Base-by-base conservation (phyloP, 2,113 vertebrate genomes). In the Nanger granti region DNA sequence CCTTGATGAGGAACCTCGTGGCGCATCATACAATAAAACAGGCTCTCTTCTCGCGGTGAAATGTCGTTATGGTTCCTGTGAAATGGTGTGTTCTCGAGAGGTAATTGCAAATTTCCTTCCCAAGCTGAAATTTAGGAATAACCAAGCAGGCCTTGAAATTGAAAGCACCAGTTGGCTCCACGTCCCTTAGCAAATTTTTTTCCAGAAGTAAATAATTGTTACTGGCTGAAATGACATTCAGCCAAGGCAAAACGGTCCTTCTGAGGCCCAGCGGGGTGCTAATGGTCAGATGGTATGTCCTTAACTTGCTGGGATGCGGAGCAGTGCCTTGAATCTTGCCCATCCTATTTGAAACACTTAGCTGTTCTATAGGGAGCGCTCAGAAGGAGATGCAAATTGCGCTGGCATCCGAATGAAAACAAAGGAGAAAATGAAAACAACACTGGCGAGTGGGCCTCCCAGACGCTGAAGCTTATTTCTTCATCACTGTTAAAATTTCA, bases 171-270 rank as follows among this genome's bases (percentile, higher is more conserved):
- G 96, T 98, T 97, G 97, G 96, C 87, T 86, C 91, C 83, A 60
- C 0, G 10, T 97, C 94, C 97, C 96, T 97, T 83, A 94, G 97
- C 95, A 96, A 86, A 20, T 95, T 97, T 97, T 98, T 97, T 96
- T 94, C 92, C 96, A 93, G 97, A 91, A 97, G 97, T 97, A 98
- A 97, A 97, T 98, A 97, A 98, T 98, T 98, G 97, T 98, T 98
- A 97, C 83, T 95, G 97, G 97, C 96, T 97, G 91, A 94, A 98
- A 98, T 96, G 97, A 98, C 97, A 92, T 89, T 97, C 89, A 89
- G 96, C 89, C 4, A 2, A 94, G 82, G 93, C 95, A 73, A 94
- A 98, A 97, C 12, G 37, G 96, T 93, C 55, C 97, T 98, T 97
- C 60, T 11, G 97, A 95, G 98, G 85, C 97, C 57, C 97, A 73